Evolutionary conservation across 2,113 vertebrate species (phyloP).

Genomic region (Oryzias javanicus): DNA sequence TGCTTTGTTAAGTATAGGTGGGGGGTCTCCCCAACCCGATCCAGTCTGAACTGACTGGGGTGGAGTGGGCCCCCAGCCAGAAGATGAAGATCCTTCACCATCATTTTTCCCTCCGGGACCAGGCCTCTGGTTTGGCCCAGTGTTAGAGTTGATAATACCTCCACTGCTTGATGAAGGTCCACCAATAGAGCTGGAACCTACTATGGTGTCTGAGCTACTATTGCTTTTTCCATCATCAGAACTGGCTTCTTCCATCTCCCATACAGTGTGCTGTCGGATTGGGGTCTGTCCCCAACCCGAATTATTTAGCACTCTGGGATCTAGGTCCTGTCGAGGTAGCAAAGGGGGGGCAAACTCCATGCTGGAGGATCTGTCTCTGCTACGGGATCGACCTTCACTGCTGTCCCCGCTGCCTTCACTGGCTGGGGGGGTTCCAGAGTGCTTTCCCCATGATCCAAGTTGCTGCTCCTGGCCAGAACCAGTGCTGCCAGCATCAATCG

Average conservation of each 20-base stretch:
- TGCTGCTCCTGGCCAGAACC: conserved; percentile 71
- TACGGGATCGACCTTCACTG: conserved; percentile 75
- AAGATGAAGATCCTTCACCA: conserved; percentile 85
- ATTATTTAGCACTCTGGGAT: conserved; percentile 95
- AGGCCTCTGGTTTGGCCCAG: conserved; percentile 79
- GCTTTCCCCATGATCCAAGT: conserved; percentile 82
- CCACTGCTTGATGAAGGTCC: conserved; percentile 58
- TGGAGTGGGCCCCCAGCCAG: conserved; percentile 87
- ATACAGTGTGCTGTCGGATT: conserved; percentile 95
- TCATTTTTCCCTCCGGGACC: conserved; percentile 89
- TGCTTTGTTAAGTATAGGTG: conserved; percentile 80
- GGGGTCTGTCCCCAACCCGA: conserved; percentile 97
- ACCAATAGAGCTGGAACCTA: conserved; percentile 66
- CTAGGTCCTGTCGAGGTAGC: conserved; percentile 90
- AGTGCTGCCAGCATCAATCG: conserved; percentile 62
- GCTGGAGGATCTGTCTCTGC: conserved; percentile 80
- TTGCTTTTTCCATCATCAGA: conserved; percentile 83
- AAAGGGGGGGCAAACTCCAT: conserved; percentile 69
- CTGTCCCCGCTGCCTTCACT: conserved; percentile 91
- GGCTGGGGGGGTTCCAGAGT: conserved; percentile 79
- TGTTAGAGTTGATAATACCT: conserved; percentile 56
- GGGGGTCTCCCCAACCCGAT: conserved; percentile 84
- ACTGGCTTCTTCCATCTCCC: conserved; percentile 94
- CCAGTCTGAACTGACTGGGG: conserved; percentile 72
- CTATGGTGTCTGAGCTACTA: conserved; percentile 87